These are phyloP conservation scores for Podilymbus podiceps DNA, from an alignment of 2,113 vertebrate species.

Conservation along the genomic window DNA sequence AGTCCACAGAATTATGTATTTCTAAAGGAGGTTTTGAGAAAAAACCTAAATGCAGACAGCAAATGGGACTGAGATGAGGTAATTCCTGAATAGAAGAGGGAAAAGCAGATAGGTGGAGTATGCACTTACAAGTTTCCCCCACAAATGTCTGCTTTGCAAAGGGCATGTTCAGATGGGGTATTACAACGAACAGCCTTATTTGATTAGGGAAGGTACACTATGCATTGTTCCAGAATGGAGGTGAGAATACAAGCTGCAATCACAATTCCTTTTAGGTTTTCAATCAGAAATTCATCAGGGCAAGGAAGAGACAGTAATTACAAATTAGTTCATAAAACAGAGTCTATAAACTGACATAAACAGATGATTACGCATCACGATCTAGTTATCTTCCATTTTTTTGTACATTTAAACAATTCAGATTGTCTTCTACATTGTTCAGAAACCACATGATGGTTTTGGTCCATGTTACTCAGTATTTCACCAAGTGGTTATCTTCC, in stretches of 20 bases:
- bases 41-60: not conserved
- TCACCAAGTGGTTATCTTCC: not conserved
- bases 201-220: not conserved
- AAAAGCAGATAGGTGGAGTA: not conserved
- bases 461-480: not conserved
- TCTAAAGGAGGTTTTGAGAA: not conserved
- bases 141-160: not conserved
- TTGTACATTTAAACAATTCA: not conserved
- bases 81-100: not conserved
- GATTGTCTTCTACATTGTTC: not conserved
- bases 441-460: not conserved
- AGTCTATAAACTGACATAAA: not conserved
- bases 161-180: not conserved
- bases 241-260: not conserved
- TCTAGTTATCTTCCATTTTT: not conserved
- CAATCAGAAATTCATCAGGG: not conserved
- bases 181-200: not conserved
- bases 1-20: not conserved
- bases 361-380: not conserved
- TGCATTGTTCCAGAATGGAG: not conserved
- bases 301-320: not conserved
- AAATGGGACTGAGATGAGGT: not conserved
- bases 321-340: not conserved
- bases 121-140: not conserved
- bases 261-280: not conserved